A percentile compares a stretch with the other conserved stretches of the same genome.
phyloP scores from a whole-genome alignment of 1,140 invertebrate genomes.

The Hyles vespertilio region DNA sequence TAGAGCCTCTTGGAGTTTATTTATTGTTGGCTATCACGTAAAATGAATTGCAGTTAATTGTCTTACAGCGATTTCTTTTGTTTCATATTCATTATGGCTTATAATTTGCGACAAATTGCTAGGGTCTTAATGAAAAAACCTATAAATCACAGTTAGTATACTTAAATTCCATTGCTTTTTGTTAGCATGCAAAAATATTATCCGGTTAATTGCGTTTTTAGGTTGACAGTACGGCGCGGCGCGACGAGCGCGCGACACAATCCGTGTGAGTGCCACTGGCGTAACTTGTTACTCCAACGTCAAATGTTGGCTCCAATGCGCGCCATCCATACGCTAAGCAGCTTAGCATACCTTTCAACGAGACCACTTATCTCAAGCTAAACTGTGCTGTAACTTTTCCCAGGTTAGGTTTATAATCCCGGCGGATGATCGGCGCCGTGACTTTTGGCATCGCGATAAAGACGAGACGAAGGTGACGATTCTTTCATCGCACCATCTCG shows the following conservation, averaged over 20 bases:
- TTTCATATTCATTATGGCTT: conserved; percentile 1
- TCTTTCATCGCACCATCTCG: conserved; percentile 62
- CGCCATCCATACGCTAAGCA: conserved; percentile 58
- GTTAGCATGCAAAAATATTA: conserved; percentile 1
- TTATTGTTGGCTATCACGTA: conserved; percentile 18
- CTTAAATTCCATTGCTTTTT: not conserved
- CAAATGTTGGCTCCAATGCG: conserved; percentile 56
- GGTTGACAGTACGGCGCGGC: conserved; percentile 29
- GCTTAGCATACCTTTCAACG: conserved; percentile 54
- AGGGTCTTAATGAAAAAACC: not conserved
- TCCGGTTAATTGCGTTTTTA: conserved; percentile 23
- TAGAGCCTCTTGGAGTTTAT: conserved; percentile 15
- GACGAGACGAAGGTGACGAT: conserved; percentile 62
- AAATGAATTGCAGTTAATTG: conserved; percentile 12
- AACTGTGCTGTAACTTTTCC: conserved; percentile 10
- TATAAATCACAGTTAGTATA: not conserved
- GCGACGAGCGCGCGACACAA: too few species aligned
- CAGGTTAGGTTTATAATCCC: conserved; percentile 5
- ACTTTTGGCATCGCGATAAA: conserved; percentile 69
- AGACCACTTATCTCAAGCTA: conserved; percentile 17
- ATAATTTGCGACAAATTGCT: conserved; percentile 5
- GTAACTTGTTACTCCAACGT: conserved; percentile 53
- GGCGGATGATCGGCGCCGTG: conserved; percentile 31
- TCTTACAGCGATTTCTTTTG: conserved; percentile 10
- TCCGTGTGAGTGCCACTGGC: conserved; percentile 27